Base-by-base conservation (phyloP, 2,888 invertebrate genomes). In the Mellilla xanthometata region DNA sequence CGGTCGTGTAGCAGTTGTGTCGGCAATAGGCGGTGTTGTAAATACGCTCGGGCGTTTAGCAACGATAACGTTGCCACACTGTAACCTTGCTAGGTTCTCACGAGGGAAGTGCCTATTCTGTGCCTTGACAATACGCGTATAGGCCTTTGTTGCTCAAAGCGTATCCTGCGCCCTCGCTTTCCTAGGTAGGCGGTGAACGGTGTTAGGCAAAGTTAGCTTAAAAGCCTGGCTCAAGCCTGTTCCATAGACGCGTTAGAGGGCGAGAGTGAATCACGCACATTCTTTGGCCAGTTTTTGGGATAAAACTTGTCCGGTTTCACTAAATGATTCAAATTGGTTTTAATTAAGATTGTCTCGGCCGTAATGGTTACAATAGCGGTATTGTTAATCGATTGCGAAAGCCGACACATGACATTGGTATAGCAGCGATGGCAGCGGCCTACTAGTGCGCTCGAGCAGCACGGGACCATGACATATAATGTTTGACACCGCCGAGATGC, bases 101-200 rank as follows among this genome's bases (percentile, higher is more conserved):
- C 89, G 89, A 81, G 86, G 88, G 88, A 87, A 87, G 85, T 87
- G 87, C 77, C 83, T 81, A 88, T 86, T 88, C 83, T 83, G 78
- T 72, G 87, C 87, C 87, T 87, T 87, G 88, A 88, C 88, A 88
- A 89, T 89, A 88, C 86, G 69, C 72, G 82, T 79, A 80, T 82
- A 75, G 75, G 82, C 77, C 84, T 87, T 87, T 88, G 88, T 86
- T 84, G 73, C 67, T 66, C 69, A 31, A 26, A 30, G 28, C n/a
- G 76, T 80, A 78, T 82, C 83, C 85, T 82, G 78, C 71, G 59
- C 72, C 75, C 81, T 81, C 83, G 72, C 72, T 54, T 50, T 46
- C 42, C n/a, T 43, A 34, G 39, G 29, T 47, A 39, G 32, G 47
- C 31, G 41, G 27, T 19, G 26, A 36, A 38, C 35, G 35, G 10